These are phyloP conservation scores for Amphimedon queenslandica DNA, from an alignment of 37 sponge, comb jelly and placozoan genomes.

Conservation along the genomic window DNA sequence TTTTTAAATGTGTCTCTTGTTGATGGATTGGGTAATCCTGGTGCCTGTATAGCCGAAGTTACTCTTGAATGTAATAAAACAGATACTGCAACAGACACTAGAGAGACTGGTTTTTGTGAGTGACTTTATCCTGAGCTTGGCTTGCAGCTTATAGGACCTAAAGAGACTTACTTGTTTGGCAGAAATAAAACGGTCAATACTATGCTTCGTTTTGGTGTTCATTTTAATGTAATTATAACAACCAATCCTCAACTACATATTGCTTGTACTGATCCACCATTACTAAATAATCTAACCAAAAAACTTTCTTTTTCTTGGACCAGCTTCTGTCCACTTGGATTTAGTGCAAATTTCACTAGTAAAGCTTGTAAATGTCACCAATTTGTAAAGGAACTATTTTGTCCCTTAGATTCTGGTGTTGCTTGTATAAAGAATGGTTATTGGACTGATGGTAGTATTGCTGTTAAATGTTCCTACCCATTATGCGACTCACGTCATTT, in stretches of 20 bases:
- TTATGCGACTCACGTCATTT: not conserved
- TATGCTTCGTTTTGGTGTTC: not conserved
- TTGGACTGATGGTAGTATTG: not conserved
- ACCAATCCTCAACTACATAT: not conserved
- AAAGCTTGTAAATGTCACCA: not conserved
- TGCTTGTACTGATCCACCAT: not conserved
- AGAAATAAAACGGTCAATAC: not conserved
- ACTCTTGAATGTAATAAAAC: not conserved
- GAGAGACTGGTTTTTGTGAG: not conserved
- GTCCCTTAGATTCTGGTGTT: not conserved
- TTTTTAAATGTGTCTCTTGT: not conserved
- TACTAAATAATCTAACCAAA: too few relatives aligned
- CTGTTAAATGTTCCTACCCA: not conserved
- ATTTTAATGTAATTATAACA: not conserved
- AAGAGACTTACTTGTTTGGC: not conserved
- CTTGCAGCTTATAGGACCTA: not conserved
- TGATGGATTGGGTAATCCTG: not conserved
- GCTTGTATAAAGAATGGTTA: slow-evolving; percentile 12
- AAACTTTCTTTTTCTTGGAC: not conserved
- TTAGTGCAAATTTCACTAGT: not conserved
- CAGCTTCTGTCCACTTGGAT: not conserved
- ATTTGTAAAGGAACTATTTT: not conserved
- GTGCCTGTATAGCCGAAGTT: not conserved
- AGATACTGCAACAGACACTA: too few relatives aligned
- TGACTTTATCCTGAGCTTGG: not conserved